Percentiles rank a stretch among this genome's conserved stretches.
Conservation (phyloP, 2,888 invertebrate species). For the Euproctis similis region DNA sequence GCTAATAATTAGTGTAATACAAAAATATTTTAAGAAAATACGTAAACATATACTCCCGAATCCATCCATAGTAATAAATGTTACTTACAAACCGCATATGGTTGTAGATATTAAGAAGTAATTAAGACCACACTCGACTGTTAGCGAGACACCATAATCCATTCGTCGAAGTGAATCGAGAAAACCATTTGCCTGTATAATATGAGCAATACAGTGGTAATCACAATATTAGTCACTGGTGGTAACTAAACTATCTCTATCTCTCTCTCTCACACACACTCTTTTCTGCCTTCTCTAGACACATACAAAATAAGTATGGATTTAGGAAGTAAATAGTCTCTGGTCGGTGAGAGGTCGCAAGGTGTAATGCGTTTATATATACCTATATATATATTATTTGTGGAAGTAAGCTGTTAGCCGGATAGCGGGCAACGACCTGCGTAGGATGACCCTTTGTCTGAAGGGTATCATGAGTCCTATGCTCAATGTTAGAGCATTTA, state of each 20-base stretch:
- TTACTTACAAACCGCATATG: too few species aligned
- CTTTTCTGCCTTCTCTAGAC: background rate
- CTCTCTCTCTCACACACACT: too few species aligned
- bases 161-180: too few species aligned
- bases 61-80: too few species aligned
- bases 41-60: too few species aligned
- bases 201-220: background rate
- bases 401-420: slow-evolving; percentile 43
- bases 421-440: slow-evolving; percentile 53
- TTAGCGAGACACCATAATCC: too few species aligned
- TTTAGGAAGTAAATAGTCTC: slow-evolving; percentile 3
- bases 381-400: slow-evolving; percentile 6
- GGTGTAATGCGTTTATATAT: slow-evolving; percentile 17
- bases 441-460: slow-evolving; percentile 57
- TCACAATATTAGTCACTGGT: background rate
- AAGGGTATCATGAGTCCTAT: slow-evolving; percentile 22
- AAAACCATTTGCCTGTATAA: too few species aligned
- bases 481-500: slow-evolving; percentile 11
- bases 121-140: too few species aligned
- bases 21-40: too few species aligned
- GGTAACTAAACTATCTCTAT: too few species aligned
- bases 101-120: too few species aligned
- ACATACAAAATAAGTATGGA: background rate
- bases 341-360: slow-evolving; percentile 12
- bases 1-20: too few species aligned